phyloP scores from a whole-genome alignment of 2,888 invertebrate species.

The Eupeodes latifasciatus region DNA sequence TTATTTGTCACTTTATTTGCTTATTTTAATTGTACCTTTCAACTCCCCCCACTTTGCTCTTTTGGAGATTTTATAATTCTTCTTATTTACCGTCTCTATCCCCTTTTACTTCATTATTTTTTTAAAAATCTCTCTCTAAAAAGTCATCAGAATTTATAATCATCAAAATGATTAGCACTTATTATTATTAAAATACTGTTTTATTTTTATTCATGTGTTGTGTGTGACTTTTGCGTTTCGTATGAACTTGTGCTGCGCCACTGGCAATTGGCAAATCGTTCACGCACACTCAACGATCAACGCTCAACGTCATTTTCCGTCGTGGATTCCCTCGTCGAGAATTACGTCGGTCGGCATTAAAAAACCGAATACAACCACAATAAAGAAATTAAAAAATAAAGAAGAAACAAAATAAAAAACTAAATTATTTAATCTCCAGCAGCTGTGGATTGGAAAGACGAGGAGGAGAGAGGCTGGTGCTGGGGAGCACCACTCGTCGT shows the following conservation, averaged over 20 bases:
- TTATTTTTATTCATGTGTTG: conserved; percentile 26
- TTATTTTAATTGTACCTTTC: neutral
- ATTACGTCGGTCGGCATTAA: conserved; percentile 47
- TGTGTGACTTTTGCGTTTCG: conserved; percentile 36
- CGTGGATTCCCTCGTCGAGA: conserved; percentile 61
- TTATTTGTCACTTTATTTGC: conserved; percentile 25
- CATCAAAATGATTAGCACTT: conserved; percentile 71
- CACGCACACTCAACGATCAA: conserved; percentile 57
- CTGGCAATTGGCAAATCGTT: conserved; percentile 48
- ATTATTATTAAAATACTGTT: conserved; percentile 50
- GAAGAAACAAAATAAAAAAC: conserved; percentile 4
- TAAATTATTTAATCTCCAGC: conserved; percentile 72
- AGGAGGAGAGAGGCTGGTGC: neutral
- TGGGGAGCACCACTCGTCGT: conserved; percentile 43
- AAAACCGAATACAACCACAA: conserved; percentile 39
- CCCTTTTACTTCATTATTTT: neutral
- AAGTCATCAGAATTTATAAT: conserved; percentile 58
- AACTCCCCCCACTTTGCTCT: neutral
- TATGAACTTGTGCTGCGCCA: conserved; percentile 42
- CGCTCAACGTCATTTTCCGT: conserved; percentile 64
- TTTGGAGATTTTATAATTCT: neutral
- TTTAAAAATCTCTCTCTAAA: conserved; percentile 38
- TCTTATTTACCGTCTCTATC: neutral
- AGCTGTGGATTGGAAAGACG: neutral
- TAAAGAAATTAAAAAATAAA: conserved; percentile 31